Base-by-base conservation (phyloP, 2,888 invertebrate genomes). In the Aquatica leii region DNA sequence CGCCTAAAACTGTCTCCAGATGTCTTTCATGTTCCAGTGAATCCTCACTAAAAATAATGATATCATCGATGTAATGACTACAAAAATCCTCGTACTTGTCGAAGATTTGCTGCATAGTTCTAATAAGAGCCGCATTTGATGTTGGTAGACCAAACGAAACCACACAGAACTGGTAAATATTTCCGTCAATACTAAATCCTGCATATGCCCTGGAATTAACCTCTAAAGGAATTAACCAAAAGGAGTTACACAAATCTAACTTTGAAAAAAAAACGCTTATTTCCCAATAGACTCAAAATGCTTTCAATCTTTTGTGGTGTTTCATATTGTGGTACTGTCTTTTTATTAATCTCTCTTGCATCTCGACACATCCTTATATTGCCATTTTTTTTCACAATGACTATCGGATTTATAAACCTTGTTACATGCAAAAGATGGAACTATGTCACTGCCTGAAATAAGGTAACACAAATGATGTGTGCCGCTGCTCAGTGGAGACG, bases 41-140 rank as follows among this genome's bases (percentile, higher is more conserved):
- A 18, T 40, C 37, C 9, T 55, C 20, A 49, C 55, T 55, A 49
- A 37, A 54, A 1, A 60, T 49, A 6, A 60, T 17, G 1, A 60
- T 49, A 53, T 60, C n/a, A n/a, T n/a, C n/a, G n/a, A n/a, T n/a
- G n/a, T n/a, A n/a, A n/a, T n/a, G n/a, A n/a, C n/a, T n/a, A n/a
- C n/a, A n/a, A n/a, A n/a, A n/a, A n/a, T n/a, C n/a, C n/a, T n/a
- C n/a, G 12, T 37, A 37, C 2, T n/a, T 12, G n/a, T 37, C 37
- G 3, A 37, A 9, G 5, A 37, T 37, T 37, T 37, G 37, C 37
- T 37, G 37, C 37, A 37, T 37, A n/a, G 37, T 12, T n/a, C 37
- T 3, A 8, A 37, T 11, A 15, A 43, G 12, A 17, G 43, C 43
- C 11, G 43, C 43, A 2, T 1, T 15, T 5, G 43, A 43, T n/a